Percentiles rank a stretch among this genome's conserved stretches.
These are phyloP conservation scores for Teleogryllus occipitalis DNA, from an alignment of 1,140 invertebrate genomes.

Conservation along the genomic window DNA sequence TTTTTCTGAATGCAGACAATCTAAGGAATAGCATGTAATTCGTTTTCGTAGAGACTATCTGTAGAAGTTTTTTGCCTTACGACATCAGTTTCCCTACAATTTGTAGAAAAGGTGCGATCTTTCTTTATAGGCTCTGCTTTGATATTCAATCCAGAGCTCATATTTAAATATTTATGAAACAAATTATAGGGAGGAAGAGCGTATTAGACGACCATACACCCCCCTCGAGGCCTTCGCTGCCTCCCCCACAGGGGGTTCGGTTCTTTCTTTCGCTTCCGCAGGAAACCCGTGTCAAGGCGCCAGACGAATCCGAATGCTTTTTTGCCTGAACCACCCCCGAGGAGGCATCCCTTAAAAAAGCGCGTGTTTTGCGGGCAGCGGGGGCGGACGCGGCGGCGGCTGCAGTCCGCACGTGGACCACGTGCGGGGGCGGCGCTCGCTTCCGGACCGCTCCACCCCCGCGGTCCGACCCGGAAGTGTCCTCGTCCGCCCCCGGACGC, in stretches of 20 bases:
- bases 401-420: neutral
- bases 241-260: neutral
- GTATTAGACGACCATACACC: neutral
- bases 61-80: neutral
- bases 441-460: neutral
- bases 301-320: neutral
- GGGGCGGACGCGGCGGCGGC: no score
- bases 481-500: neutral
- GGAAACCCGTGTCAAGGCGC: neutral
- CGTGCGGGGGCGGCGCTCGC: neutral
- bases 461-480: neutral
- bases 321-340: neutral
- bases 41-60: no score
- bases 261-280: neutral
- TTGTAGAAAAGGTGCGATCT: neutral
- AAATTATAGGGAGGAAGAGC: neutral
- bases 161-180: slow-evolving; percentile 2
- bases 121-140: neutral
- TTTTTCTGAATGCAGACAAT: neutral
- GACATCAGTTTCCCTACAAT: neutral
- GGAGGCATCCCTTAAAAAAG: neutral
- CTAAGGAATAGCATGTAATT: no score
- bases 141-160: neutral
- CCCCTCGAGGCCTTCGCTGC: neutral
- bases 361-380: neutral